Base-by-base conservation (phyloP, 1,140 invertebrate genomes). In the Zaprionus taronus region DNA sequence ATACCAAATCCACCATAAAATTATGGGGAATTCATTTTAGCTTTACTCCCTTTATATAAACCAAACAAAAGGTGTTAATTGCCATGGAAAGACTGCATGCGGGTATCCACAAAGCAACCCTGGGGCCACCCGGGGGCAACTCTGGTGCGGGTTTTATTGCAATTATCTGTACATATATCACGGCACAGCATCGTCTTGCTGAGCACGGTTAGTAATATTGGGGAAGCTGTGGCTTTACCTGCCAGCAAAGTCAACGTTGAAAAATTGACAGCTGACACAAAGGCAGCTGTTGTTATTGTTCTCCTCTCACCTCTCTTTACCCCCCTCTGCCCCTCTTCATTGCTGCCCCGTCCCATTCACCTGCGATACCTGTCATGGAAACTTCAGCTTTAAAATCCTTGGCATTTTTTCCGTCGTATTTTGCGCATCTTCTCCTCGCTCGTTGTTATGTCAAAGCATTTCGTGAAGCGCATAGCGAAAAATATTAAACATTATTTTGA, bases 401-500 rank as follows among this genome's bases (percentile, higher is more conserved):
- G 9, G 47, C 11, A 24, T 55, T 61, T 53, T 24, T 63, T 26
- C 5, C 5, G 28, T 49, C 60, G 38, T 66, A 70, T 61, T 71
- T 4, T 51, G 61, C 14, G 44, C 55, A 57, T 57, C 55, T 26
- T 34, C 15, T 15, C 11, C 24, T 2, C 15, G 41, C 41, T 17
- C 15, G 28, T 17, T 20, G 34, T 14, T 57, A 63, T 81, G 79
- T 81, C 79, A 67, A 64, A 34, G 44, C 57, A 24, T 65, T 57
- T 51, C 49, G 61, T 81, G 72, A 81, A 77, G 79, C 79, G 79
- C 60, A 71, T 81, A 81, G 79, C 79, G 79, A 77, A 81, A 81
- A 81, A 81, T 81, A 81, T 81, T 81, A 81, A 81, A 81, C 79
- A 81, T 81, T 81, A 77, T 62, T 81, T 81, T 81, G 79, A 81